Conservation (phyloP, 2,888 invertebrate species). For the Melieria crassipennis region DNA sequence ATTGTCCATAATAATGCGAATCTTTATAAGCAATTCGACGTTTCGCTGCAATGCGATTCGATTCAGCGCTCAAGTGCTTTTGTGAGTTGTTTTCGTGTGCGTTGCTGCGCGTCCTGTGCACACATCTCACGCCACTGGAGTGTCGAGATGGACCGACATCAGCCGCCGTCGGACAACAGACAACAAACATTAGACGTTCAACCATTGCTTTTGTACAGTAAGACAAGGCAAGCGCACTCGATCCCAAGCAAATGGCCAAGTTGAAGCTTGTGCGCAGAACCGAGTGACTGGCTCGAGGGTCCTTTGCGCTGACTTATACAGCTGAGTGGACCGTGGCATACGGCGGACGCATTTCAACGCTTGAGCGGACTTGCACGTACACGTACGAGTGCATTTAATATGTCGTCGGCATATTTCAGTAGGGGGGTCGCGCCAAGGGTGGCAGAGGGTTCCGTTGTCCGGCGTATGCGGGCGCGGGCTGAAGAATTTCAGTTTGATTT, state of each 20-base stretch:
- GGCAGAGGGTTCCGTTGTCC: no score
- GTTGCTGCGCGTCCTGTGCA: neutral
- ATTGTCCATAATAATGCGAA: slow-evolving; percentile 34
- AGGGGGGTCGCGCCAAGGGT: no score
- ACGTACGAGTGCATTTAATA: slow-evolving; percentile 14
- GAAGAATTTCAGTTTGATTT: no score
- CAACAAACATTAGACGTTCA: no score
- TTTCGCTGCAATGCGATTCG: slow-evolving; percentile 27
- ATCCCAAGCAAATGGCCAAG: neutral
- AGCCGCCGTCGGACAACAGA: no score
- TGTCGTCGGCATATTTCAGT: slow-evolving; percentile 11
- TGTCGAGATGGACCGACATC: neutral
- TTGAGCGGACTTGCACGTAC: slow-evolving; percentile 4
- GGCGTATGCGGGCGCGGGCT: no score
- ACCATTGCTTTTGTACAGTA: neutral
- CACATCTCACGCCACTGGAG: neutral
- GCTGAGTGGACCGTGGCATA: no score
- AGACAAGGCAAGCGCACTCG: slow-evolving; percentile 13
- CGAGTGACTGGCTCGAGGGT: no score
- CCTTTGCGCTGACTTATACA: no score
- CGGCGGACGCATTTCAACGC: no score
- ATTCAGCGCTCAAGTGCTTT: slow-evolving; percentile 29
- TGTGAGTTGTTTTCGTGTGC: slow-evolving; percentile 7
- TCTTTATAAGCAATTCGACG: slow-evolving; percentile 33
- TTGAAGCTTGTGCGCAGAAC: no score